phyloP scores from a whole-genome alignment of 2,113 vertebrate species.

The Labrus mixtus region DNA sequence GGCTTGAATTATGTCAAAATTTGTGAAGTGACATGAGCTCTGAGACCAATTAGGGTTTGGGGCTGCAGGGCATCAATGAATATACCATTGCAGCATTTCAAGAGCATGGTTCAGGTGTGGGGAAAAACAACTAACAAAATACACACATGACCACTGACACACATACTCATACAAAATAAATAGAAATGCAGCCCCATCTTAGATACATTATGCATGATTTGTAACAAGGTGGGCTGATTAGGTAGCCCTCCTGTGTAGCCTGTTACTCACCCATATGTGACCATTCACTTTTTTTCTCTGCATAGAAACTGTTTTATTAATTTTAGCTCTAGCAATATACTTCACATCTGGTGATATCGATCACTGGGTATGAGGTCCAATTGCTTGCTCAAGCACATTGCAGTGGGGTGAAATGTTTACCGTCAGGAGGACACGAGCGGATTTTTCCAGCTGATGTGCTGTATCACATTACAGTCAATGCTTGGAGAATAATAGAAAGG shows the following conservation, averaged over 20 bases:
- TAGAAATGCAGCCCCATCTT: not conserved
- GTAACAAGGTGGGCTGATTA: constrained; percentile 52
- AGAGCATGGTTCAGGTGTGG: constrained; percentile 30
- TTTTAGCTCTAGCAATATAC: constrained; percentile 29
- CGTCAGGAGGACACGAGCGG: constrained; percentile 10
- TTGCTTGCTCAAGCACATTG: constrained; percentile 41
- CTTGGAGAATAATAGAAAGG: constrained; percentile 1
- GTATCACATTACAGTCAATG: constrained; percentile 14
- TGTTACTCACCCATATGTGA: constrained; percentile 26
- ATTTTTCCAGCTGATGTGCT: constrained; percentile 8
- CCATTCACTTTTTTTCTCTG: constrained; percentile 13
- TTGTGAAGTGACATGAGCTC: constrained; percentile 51
- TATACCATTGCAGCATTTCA: constrained; percentile 30
- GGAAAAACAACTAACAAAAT: constrained; percentile 31
- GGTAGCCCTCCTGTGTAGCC: not conserved
- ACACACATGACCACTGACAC: constrained; percentile 12
- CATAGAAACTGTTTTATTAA: constrained; percentile 38
- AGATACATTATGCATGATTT: constrained; percentile 57
- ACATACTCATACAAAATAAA: not conserved
- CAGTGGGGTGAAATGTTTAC: constrained; percentile 10
- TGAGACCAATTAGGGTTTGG: constrained; percentile 65
- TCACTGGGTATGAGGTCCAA: constrained; percentile 37
- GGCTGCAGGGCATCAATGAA: constrained; percentile 48
- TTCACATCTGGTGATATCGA: constrained; percentile 47
- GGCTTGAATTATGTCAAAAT: constrained; percentile 47